phyloP scores from a whole-genome alignment of 2,797 vertebrate genomes.

The Lepus townsendii region DNA sequence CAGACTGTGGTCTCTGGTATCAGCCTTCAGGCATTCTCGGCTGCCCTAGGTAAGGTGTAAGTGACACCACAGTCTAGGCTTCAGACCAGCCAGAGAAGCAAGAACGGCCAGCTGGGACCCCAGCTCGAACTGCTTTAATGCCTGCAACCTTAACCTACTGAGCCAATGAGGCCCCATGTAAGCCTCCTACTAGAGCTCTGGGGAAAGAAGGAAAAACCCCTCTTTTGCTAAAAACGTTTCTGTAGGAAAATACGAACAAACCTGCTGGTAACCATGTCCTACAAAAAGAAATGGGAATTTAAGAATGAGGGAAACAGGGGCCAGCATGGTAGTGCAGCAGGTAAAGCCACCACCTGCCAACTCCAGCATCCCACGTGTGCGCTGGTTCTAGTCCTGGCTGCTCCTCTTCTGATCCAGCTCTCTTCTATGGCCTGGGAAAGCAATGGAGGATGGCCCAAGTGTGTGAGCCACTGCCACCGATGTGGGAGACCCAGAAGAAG shows the following conservation, averaged over 20 bases:
- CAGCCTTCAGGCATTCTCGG: background rate
- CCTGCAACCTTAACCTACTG: background rate
- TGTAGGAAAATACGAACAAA: background rate
- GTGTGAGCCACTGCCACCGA: too few relatives aligned
- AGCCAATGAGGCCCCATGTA: background rate
- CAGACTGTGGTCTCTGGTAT: background rate
- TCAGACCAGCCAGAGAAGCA: background rate
- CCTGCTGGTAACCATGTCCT: background rate
- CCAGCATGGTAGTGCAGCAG: too few relatives aligned
- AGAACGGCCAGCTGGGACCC: background rate
- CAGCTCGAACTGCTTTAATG: background rate
- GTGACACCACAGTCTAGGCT: background rate
- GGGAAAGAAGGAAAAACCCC: background rate
- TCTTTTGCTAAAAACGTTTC: background rate
- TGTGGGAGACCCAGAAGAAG: too few relatives aligned
- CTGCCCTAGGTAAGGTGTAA: too few relatives aligned
- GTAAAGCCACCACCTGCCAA: too few relatives aligned
- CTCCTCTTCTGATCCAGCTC: too few relatives aligned
- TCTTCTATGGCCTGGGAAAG: too few relatives aligned
- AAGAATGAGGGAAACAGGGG: too few relatives aligned
- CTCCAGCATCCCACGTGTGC: too few relatives aligned
- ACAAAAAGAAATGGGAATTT: background rate
- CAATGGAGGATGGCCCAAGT: too few relatives aligned
- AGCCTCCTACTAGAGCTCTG: background rate
- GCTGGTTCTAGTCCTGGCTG: too few relatives aligned